Evolutionary conservation across 2,888 invertebrate species (phyloP), one percentile per base, ranked within the genome.

Genomic region (Polydrusus tereticollis): DNA sequence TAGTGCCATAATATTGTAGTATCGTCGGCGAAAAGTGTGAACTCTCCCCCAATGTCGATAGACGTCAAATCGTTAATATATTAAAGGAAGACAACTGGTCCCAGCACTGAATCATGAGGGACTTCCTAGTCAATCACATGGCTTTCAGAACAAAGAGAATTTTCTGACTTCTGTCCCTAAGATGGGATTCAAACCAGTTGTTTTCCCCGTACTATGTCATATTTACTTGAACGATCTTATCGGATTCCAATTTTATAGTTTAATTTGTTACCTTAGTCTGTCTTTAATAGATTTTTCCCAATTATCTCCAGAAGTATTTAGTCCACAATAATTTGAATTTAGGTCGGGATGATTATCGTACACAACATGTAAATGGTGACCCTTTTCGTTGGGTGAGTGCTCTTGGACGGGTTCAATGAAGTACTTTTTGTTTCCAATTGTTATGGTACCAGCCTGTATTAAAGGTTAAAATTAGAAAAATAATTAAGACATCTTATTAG

Each of bases 401-500:
- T 87, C 86, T 63, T 85, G 82, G 38, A 89, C 82, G 6, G 91
- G 91, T 80, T 91, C 90, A 65, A 91, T 88, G 77, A 89, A 89
- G 81, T 88, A 90, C 69, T 87, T 85, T 26, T 85, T 85, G 14
- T 86, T 83, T 73, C 86, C 80, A 1, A 88, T 85, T 69, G 85
- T 83, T 67, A 91, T 82, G 78, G 88, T 87, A 26, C 90, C 90
- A 69, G 86, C 87, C 90, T 88, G 29, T n/a, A n/a, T 47, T 41
- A 41, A 41, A 38, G n/a, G n/a, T 38, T 38, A 4, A 1, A 2
- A n/a, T n/a, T 8, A 75, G 67, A 80, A 80, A 57, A 21, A 10
- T 36, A 36, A 8, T 36, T 36, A 2, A 36, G 8, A 36, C 36
- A 36, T 36, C 2, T 10, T 36, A 10, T 36, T n/a, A n/a, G n/a